Percentiles rank a stretch among this genome's conserved stretches.
phyloP scores from a whole-genome alignment of 2,113 vertebrate species.

The Cephalopterus ornatus region DNA sequence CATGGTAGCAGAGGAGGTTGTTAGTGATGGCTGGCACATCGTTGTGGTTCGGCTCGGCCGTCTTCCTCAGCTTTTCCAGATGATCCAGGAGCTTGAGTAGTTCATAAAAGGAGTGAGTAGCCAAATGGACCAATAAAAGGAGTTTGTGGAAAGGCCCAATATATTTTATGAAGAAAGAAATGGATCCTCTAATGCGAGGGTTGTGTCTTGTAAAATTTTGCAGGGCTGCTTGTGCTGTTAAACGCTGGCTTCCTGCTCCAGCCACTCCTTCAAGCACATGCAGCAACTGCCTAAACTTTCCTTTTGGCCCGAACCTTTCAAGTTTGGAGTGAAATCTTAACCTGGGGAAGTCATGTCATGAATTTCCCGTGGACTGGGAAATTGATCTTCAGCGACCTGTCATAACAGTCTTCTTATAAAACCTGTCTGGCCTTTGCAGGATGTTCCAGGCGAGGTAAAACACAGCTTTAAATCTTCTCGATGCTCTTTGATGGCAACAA shows the following conservation, averaged over 20 bases:
- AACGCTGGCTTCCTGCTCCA: background rate
- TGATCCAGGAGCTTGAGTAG: conserved; percentile 7
- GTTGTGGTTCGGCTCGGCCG: background rate
- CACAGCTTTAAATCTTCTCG: background rate
- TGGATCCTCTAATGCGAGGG: conserved; percentile 26
- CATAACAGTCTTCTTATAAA: background rate
- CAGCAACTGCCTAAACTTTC: background rate
- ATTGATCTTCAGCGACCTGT: background rate
- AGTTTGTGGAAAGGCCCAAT: conserved; percentile 38
- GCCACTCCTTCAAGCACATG: fast-evolving
- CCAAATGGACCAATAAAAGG: conserved; percentile 59
- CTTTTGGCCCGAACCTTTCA: background rate
- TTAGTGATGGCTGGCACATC: fast-evolving
- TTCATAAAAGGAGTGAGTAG: conserved; percentile 49
- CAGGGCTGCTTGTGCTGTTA: conserved; percentile 12
- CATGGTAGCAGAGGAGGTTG: background rate
- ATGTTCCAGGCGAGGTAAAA: background rate
- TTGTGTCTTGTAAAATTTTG: conserved; percentile 57
- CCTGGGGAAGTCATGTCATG: background rate
- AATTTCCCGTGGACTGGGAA: background rate
- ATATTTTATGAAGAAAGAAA: conserved; percentile 62
- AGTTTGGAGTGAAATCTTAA: background rate
- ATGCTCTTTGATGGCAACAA: background rate
- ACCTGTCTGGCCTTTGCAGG: background rate
- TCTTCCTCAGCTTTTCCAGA: background rate